Evolutionary conservation across 2,113 vertebrate species (phyloP).

Genomic region (Rhegmatorhina hoffmannsi): DNA sequence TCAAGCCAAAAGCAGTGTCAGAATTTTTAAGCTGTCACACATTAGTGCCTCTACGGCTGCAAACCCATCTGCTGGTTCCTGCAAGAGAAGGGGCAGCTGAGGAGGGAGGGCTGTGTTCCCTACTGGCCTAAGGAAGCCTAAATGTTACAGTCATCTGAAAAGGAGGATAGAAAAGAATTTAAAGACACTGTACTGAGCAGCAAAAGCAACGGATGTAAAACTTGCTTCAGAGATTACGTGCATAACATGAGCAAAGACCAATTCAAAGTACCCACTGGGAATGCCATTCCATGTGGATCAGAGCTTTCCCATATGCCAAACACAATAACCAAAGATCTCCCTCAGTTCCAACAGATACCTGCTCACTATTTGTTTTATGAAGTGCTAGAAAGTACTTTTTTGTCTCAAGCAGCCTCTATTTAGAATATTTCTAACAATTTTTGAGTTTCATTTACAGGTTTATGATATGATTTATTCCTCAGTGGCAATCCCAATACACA

Average conservation of each 20-base stretch:
- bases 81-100: neutral
- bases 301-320: neutral
- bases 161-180: neutral
- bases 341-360: neutral
- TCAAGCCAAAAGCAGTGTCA: neutral
- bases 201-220: neutral
- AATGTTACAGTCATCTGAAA: neutral
- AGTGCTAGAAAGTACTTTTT: neutral
- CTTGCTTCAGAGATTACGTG: neutral
- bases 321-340: neutral
- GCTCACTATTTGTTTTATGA: neutral
- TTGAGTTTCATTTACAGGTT: neutral
- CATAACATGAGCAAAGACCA: neutral
- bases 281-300: neutral
- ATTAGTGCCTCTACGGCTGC: neutral
- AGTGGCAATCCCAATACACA: neutral
- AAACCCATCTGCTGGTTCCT: neutral
- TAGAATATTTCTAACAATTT: neutral
- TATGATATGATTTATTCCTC: neutral
- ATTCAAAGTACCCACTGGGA: neutral
- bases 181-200: neutral
- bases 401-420: neutral
- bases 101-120: neutral
- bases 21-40: neutral
- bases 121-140: neutral